Evolutionary conservation across 2,888 invertebrate genomes (phyloP).

Genomic region (Caenorhabditis zanzibari): DNA sequence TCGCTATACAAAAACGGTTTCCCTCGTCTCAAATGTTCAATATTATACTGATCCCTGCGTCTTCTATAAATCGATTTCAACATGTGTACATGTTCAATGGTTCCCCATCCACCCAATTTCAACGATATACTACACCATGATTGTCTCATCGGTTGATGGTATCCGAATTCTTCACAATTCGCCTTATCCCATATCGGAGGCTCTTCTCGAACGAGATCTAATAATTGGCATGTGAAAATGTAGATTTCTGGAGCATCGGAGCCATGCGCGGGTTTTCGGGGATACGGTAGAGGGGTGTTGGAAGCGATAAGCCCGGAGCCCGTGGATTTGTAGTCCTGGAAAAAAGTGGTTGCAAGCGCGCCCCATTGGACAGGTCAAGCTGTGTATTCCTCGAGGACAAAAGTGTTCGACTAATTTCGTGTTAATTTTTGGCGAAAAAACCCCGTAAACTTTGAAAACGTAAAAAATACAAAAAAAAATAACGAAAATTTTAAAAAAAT

Average conservation of each 20-base stretch:
- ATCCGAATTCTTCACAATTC: slow-evolving; percentile 26
- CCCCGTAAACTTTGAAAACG: not conserved
- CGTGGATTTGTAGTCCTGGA: slow-evolving; percentile 22
- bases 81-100: slow-evolving; percentile 59
- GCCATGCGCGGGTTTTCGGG: not conserved
- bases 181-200: slow-evolving; percentile 54
- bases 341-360: too few species aligned
- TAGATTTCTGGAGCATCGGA: slow-evolving; percentile 23
- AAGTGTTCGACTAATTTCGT: too few species aligned
- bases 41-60: slow-evolving; percentile 56
- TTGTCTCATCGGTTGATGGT: slow-evolving; percentile 59
- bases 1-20: slow-evolving; percentile 43
- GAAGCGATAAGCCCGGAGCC: not conserved
- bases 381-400: too few species aligned
- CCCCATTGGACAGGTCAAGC: too few species aligned
- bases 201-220: slow-evolving; percentile 43
- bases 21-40: slow-evolving; percentile 32
- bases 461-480: too few species aligned
- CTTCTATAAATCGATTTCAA: slow-evolving; percentile 55
- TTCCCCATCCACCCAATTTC: slow-evolving; percentile 63
- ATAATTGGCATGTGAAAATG: slow-evolving; percentile 25
- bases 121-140: slow-evolving; percentile 62
- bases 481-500: too few species aligned
- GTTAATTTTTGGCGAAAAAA: too few species aligned
- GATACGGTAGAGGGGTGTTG: not conserved